Evolutionary conservation across 1,140 invertebrate species (phyloP).

Genomic region (Proctacanthus coquilletti): DNA sequence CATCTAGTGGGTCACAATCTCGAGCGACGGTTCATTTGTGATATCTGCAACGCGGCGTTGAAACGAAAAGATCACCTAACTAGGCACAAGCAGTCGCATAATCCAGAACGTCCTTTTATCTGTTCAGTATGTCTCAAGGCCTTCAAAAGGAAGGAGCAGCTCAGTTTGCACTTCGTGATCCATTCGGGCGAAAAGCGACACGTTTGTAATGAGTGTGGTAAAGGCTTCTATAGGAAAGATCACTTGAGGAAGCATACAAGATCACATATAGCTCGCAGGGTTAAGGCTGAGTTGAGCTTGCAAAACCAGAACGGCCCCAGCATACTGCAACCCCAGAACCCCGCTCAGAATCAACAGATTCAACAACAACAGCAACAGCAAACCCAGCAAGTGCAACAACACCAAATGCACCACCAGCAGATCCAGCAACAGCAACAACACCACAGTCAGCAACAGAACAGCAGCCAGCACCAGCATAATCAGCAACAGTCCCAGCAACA

Average conservation of each 20-base stretch:
- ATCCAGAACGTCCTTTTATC: conserved; percentile 62
- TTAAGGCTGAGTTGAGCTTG: conserved; percentile 64
- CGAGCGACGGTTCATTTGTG: conserved; percentile 65
- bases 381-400: not conserved
- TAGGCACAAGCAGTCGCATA: conserved; percentile 66
- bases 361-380: conserved; percentile 18
- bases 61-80: conserved; percentile 70
- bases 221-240: conserved; percentile 61
- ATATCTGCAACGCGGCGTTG: conserved; percentile 68
- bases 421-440: conserved; percentile 16
- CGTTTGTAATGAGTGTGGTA: conserved; percentile 70
- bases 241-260: conserved; percentile 64
- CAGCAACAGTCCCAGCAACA: conserved; percentile 10
- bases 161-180: conserved; percentile 69
- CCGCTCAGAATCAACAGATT: conserved; percentile 18
- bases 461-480: conserved; percentile 9
- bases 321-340: conserved; percentile 6
- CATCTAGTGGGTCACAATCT: conserved; percentile 62
- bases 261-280: conserved; percentile 62
- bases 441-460: conserved; percentile 14
- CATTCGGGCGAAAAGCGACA: conserved; percentile 75
- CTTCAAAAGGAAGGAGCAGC: conserved; percentile 71
- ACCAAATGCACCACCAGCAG: conserved; percentile 15
- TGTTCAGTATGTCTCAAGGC: conserved; percentile 71
- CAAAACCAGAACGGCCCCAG: conserved; percentile 24